These are phyloP conservation scores for Catharus bicknelli DNA, from an alignment of 2,113 vertebrate genomes.

Conservation along the genomic window DNA sequence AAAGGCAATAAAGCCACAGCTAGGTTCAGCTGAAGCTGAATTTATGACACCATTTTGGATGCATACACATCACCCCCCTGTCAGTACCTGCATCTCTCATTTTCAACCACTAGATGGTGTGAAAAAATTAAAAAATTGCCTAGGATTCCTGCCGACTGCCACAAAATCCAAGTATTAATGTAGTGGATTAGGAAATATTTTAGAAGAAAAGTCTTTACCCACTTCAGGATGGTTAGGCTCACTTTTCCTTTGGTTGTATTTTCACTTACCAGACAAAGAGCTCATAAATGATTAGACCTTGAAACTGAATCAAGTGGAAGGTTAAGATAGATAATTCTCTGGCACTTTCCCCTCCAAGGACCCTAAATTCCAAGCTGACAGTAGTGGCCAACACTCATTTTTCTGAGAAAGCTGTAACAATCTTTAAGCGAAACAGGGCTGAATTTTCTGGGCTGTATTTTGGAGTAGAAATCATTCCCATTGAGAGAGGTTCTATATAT, in stretches of 20 bases:
- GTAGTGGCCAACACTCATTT: conserved; percentile 34
- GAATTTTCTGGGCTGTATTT: conserved; percentile 34
- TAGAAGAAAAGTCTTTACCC: conserved; percentile 41
- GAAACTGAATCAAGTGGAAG: conserved; percentile 39
- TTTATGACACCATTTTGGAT: conserved; percentile 76
- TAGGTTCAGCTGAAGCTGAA: conserved; percentile 62
- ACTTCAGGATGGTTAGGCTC: conserved; percentile 1
- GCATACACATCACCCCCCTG: conserved; percentile 16
- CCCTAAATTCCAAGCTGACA: conserved; percentile 61
- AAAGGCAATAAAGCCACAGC: conserved; percentile 74
- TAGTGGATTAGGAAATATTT: conserved; percentile 36
- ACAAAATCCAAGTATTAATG: conserved; percentile 37
- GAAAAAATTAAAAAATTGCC: conserved; percentile 71
- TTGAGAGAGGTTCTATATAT: not conserved
- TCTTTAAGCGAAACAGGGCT: not conserved
- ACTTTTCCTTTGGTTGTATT: conserved; percentile 29
- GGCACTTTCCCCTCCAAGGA: conserved; percentile 39
- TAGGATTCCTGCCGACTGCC: conserved; percentile 23
- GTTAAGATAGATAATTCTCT: conserved; percentile 56
- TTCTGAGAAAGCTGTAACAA: conserved; percentile 48
- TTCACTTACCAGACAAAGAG: conserved; percentile 34
- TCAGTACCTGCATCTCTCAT: conserved; percentile 69
- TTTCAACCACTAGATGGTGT: conserved; percentile 82
- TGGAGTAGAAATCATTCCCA: conserved; percentile 36
- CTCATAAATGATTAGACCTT: conserved; percentile 52